Percentiles rank a stretch among this genome's conserved stretches.
phyloP scores from a whole-genome alignment of 2,797 vertebrate genomes.

The Picus viridis region DNA sequence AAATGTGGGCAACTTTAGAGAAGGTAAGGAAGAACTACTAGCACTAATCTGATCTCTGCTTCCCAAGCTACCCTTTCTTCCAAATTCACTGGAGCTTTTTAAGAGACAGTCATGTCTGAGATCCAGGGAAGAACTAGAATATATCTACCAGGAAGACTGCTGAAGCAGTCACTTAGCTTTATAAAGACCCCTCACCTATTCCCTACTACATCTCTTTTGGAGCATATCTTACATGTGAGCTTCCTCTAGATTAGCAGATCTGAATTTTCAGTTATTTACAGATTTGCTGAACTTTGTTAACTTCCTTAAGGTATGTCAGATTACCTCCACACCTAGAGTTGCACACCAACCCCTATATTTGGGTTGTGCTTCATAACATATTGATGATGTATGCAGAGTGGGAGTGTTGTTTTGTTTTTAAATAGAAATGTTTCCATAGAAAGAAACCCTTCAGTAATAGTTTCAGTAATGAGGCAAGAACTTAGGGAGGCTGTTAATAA shows the following conservation, averaged over 20 bases:
- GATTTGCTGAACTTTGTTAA: neutral
- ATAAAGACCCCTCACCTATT: neutral
- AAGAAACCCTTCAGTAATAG: neutral
- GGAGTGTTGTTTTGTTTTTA: neutral
- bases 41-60: neutral
- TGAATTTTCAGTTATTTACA: neutral
- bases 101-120: neutral
- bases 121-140: neutral
- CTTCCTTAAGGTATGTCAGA: neutral
- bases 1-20: neutral
- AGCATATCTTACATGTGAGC: neutral
- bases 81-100: neutral
- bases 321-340: neutral
- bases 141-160: neutral
- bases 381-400: neutral
- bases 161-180: neutral
- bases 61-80: neutral
- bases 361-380: neutral
- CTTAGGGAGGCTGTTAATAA: neutral
- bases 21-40: neutral
- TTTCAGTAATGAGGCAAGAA: neutral
- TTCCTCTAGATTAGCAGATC: neutral
- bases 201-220: neutral
- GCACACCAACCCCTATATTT: neutral
- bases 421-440: neutral